Evolutionary conservation across 2,797 vertebrate species (phyloP).

Genomic region (Bryconaethiops microstoma): DNA sequence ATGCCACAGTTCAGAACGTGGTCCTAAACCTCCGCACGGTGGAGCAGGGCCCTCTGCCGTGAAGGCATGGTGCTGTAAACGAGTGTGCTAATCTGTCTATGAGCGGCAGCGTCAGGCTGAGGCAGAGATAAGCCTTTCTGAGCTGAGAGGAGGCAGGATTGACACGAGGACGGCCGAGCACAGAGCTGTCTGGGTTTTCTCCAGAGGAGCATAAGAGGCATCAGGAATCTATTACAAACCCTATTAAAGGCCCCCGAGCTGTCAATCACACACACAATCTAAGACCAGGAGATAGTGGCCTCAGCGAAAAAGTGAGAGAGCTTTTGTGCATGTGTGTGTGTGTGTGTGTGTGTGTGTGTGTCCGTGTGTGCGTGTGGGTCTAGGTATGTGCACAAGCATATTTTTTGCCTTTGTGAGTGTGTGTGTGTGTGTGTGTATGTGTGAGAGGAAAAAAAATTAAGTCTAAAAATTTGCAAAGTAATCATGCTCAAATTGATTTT

Average conservation of each 20-base stretch:
- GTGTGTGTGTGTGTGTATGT: not conserved
- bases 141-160: constrained; percentile 54
- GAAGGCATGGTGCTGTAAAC: constrained; percentile 6
- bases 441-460: not conserved
- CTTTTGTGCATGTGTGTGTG: not conserved
- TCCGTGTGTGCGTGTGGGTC: not conserved
- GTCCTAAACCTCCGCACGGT: not conserved
- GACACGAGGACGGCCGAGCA: constrained; percentile 55
- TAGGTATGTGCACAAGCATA: too few species aligned
- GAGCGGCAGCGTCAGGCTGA: constrained; percentile 26
- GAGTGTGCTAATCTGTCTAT: constrained; percentile 51
- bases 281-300: constrained; percentile 51
- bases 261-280: constrained; percentile 63
- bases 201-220: constrained; percentile 59
- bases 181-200: constrained; percentile 54
- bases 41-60: not conserved
- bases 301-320: constrained; percentile 22
- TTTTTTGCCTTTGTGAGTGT: not conserved
- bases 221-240: constrained; percentile 65
- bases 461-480: not conserved
- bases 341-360: not conserved
- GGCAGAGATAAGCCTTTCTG: constrained; percentile 58
- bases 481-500: not conserved
- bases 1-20: not conserved
- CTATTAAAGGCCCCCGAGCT: constrained; percentile 64